Conservation (phyloP, 2,888 invertebrate genomes). For the Baccha elongata region DNA sequence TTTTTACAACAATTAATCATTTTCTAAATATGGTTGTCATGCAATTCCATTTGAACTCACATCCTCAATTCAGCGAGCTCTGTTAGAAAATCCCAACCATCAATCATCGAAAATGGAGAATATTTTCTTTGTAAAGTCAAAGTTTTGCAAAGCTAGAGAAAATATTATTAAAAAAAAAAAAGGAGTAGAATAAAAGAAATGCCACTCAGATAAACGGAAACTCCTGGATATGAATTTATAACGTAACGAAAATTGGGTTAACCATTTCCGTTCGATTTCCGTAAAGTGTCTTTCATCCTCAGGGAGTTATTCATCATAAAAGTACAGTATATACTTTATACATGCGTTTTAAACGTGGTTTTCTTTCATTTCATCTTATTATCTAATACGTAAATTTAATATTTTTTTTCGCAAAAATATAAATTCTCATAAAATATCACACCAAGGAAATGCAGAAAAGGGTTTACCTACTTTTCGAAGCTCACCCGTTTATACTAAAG, state of each 20-base stretch:
- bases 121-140: slow-evolving; percentile 57
- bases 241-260: slow-evolving; percentile 53
- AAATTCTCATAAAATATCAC: not conserved
- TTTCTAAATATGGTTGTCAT: slow-evolving; percentile 69
- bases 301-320: slow-evolving; percentile 54
- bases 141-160: slow-evolving; percentile 19
- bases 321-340: not conserved
- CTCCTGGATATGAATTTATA: slow-evolving; percentile 63
- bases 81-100: slow-evolving; percentile 51
- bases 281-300: slow-evolving; percentile 47
- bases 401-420: not conserved
- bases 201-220: slow-evolving; percentile 37
- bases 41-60: slow-evolving; percentile 67
- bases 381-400: slow-evolving; percentile 41
- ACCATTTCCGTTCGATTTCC: slow-evolving; percentile 63
- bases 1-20: slow-evolving; percentile 65
- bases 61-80: slow-evolving; percentile 49
- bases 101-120: slow-evolving; percentile 60
- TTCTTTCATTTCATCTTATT: slow-evolving; percentile 5
- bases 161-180: not conserved
- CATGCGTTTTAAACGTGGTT: slow-evolving; percentile 18
- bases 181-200: slow-evolving; percentile 1
- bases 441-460: not conserved
- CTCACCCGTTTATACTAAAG: not conserved
- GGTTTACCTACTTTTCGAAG: not conserved